Percentiles rank a stretch among this genome's conserved stretches.
Conservation (phyloP, 2,113 vertebrate species). For the Cololabis saira region DNA sequence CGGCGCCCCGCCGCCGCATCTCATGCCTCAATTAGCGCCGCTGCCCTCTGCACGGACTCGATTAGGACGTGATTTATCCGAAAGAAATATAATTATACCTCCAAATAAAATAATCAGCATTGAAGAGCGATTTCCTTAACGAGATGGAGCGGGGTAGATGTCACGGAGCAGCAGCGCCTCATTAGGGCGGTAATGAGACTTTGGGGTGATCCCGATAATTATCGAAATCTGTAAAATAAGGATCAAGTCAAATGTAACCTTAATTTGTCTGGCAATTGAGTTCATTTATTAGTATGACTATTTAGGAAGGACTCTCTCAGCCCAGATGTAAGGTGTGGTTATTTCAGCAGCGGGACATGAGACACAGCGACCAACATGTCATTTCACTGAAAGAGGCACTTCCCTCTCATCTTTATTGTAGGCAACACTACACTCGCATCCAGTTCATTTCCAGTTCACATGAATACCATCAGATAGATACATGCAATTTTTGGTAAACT, state of each 20-base stretch:
- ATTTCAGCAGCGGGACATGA: slow-evolving; percentile 37
- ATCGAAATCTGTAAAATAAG: slow-evolving; percentile 83
- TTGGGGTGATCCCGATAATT: slow-evolving; percentile 89
- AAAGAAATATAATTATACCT: slow-evolving; percentile 99
- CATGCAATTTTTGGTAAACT: too few species aligned
- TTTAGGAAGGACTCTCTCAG: slow-evolving; percentile 64
- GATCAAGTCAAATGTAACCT: slow-evolving; percentile 81
- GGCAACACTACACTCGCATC: slow-evolving; percentile 12
- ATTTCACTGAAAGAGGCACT: slow-evolving; percentile 45
- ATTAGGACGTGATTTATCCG: slow-evolving; percentile 99
- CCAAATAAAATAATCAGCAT: slow-evolving; percentile 99
- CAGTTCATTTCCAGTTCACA: too few species aligned
- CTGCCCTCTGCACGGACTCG: slow-evolving; percentile 96
- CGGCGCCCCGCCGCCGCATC: slow-evolving; percentile 85
- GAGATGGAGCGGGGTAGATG: slow-evolving; percentile 95
- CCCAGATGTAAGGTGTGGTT: slow-evolving; percentile 38
- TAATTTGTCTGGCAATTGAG: slow-evolving; percentile 77
- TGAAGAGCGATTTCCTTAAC: slow-evolving; percentile 99
- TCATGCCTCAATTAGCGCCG: slow-evolving; percentile 93
- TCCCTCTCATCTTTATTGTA: slow-evolving; percentile 41
- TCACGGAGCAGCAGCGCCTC: slow-evolving; percentile 97
- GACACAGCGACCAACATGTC: too few species aligned
- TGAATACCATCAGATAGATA: too few species aligned
- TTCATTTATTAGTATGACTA: slow-evolving; percentile 70
- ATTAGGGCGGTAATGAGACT: slow-evolving; percentile 97